Base-by-base conservation (phyloP, 1,140 invertebrate species). In the Rhagoletis zephyria region DNA sequence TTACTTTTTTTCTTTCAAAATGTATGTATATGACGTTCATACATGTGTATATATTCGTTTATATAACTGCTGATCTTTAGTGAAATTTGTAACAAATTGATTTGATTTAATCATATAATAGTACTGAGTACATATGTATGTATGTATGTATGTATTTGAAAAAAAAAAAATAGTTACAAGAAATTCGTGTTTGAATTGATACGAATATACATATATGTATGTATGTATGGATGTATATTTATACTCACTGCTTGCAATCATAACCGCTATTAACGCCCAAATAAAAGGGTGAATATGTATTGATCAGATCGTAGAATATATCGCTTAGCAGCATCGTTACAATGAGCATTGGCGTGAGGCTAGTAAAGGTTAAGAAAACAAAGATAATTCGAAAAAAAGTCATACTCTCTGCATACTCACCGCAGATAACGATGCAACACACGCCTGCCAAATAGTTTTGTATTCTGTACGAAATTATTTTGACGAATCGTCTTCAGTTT, bases 341-440 rank as follows among this genome's bases (percentile, higher is more conserved):
- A 64, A 91, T 88, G 81, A 89, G 63, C 16, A 89, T 67, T 42
- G 90, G 87, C 65, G 90, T 91, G 87, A 91, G 88, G 77, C 90
- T 91, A 88, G n/a, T 19, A 60, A 59, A 40, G 12, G 10, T 56
- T 56, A 5, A 56, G 51, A 5, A 56, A 2, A 5, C 5, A 56
- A 7, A 56, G 16, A n/a, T 63, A 63, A 7, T 63, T 63, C 61
- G n/a, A 56, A 10, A 7, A 10, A 56, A 56, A 56, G 10, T 56
- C 51, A 56, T 56, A 56, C 2, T 56, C 2, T 56, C 70, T 30
- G 3, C n/a, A 45, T 86, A 86, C 87, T 61, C 64, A 89, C 89
- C 89, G 86, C 60, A 89, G 85, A 56, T 89, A 89, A 6, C 89
- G 89, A 74, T 89, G 70, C 30, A 88, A 64, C 16, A 88, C 30